These are phyloP conservation scores for Trichomalopsis sarcophagae DNA, from an alignment of 1,140 invertebrate genomes.

Conservation along the genomic window DNA sequence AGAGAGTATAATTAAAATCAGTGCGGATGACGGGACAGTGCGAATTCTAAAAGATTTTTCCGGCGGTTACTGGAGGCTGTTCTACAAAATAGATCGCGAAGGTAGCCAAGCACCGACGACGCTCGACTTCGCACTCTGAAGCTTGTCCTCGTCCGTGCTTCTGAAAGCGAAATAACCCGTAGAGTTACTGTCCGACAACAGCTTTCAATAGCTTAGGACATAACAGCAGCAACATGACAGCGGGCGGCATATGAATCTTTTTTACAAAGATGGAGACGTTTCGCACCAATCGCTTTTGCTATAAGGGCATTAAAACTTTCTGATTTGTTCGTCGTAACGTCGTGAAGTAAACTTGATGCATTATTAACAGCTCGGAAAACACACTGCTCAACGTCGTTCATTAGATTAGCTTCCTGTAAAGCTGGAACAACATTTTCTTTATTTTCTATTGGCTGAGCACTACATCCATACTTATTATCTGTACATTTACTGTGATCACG, in stretches of 20 bases:
- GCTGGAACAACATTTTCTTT: neutral
- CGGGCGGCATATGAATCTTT: conserved; percentile 31
- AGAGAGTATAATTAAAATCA: too few relatives aligned
- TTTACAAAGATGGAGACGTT: conserved; percentile 40
- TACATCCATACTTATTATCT: neutral
- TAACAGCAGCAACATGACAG: conserved; percentile 28
- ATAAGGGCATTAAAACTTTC: conserved; percentile 30
- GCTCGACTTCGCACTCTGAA: too few relatives aligned
- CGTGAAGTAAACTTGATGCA: neutral
- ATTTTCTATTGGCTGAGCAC: neutral
- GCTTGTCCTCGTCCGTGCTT: too few relatives aligned
- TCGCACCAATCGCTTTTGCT: conserved; percentile 23
- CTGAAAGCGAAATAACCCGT: too few relatives aligned
- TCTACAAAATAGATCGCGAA: too few relatives aligned
- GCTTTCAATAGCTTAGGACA: too few relatives aligned
- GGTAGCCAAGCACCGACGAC: too few relatives aligned
- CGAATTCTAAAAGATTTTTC: too few relatives aligned
- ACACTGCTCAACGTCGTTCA: neutral
- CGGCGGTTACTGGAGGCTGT: too few relatives aligned
- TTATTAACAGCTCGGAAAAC: neutral
- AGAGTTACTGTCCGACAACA: too few relatives aligned
- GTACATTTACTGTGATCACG: neutral
- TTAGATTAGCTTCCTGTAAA: neutral
- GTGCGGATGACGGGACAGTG: too few relatives aligned
- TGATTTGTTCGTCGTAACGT: neutral